Conservation (phyloP, 1,140 invertebrate species). For the Mylabris phalerata region DNA sequence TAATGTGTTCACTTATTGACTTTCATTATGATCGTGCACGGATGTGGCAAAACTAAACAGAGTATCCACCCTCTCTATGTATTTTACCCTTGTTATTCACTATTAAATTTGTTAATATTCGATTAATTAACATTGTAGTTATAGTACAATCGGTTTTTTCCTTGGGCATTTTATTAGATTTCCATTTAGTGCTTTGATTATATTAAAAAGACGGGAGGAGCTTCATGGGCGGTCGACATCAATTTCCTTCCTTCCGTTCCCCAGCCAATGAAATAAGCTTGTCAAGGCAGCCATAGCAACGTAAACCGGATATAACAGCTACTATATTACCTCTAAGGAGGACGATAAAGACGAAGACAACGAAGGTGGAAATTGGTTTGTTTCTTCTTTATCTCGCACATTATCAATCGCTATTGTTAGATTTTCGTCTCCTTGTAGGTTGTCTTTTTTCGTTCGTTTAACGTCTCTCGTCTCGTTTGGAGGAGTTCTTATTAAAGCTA, state of each 20-base stretch:
- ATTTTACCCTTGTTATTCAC: too few species aligned
- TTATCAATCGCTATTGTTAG: neutral
- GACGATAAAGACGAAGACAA: too few species aligned
- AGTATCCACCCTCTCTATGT: too few species aligned
- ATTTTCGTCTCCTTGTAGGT: neutral
- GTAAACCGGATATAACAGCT: constrained; percentile 13
- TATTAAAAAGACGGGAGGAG: constrained; percentile 12
- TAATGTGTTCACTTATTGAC: too few species aligned
- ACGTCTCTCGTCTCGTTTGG: neutral
- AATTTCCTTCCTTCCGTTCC: constrained; percentile 26
- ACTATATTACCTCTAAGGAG: constrained; percentile 1
- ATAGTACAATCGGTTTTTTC: too few species aligned
- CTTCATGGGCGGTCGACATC: constrained; percentile 5
- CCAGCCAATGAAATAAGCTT: constrained; percentile 14
- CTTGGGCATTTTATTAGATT: too few species aligned
- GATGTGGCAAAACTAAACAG: too few species aligned
- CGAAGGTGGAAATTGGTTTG: neutral
- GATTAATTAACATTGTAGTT: too few species aligned
- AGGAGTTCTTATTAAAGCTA: constrained; percentile 18
- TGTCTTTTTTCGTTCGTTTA: neutral
- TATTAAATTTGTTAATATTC: too few species aligned
- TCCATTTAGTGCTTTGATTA: too few species aligned
- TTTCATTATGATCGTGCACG: too few species aligned
- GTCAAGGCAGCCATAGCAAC: constrained; percentile 23
- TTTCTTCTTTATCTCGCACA: neutral